Percentiles rank a stretch among this genome's conserved stretches.
Conservation (phyloP, 2,113 vertebrate species). For the Hiodon tergisus region DNA sequence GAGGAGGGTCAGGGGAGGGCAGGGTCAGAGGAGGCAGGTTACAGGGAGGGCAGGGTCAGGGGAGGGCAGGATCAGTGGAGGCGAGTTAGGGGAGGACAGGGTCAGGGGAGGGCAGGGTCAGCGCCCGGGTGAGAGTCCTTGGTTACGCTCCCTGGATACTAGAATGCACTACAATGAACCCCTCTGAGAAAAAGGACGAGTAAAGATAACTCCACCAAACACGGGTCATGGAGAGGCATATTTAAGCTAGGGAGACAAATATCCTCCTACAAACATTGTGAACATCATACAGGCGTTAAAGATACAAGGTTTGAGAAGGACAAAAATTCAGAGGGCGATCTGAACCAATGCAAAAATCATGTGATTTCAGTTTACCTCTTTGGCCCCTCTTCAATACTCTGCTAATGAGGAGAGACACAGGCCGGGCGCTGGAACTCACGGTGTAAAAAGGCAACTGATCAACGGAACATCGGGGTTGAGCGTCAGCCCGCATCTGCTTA, state of each 20-base stretch:
- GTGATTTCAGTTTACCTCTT: background rate
- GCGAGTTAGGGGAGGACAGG: background rate
- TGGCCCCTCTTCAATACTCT: background rate
- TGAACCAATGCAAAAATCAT: background rate
- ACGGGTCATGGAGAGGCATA: no score
- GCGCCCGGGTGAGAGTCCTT: no score
- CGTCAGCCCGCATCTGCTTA: constrained; percentile 17
- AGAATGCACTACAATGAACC: no score
- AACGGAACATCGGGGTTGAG: background rate
- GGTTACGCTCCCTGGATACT: no score
- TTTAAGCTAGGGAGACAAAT: no score
- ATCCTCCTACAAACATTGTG: no score
- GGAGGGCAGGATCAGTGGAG: background rate
- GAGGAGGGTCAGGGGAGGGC: background rate
- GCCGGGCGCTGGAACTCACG: no score
- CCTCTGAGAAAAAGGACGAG: no score
- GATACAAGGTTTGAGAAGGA: background rate
- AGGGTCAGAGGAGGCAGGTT: background rate
- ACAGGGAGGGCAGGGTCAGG: background rate
- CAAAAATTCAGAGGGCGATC: no score
- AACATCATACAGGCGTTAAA: no score
- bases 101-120: no score
- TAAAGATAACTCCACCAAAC: no score
- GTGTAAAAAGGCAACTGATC: constrained; percentile 2
- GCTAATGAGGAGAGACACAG: background rate